Conservation (phyloP, 1,140 invertebrate species). For the Thaumetopoea pityocampa region DNA sequence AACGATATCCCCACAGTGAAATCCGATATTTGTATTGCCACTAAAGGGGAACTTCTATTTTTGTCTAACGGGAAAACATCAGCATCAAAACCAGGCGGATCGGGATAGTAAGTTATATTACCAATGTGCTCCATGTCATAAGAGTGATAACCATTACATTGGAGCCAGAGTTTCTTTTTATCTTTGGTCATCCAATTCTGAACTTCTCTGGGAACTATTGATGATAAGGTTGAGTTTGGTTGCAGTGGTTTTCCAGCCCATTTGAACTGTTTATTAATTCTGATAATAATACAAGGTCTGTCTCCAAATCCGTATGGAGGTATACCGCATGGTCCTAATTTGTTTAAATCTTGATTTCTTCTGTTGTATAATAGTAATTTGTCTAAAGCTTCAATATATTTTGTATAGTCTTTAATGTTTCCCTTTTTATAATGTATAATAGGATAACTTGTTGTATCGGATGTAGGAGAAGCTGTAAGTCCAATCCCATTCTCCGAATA, state of each 20-base stretch:
- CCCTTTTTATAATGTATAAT: conserved; percentile 48
- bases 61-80: conserved; percentile 36
- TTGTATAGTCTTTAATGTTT: conserved; percentile 35
- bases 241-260: conserved; percentile 44
- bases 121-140: conserved; percentile 60
- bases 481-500: conserved; percentile 46
- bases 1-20: conserved; percentile 54
- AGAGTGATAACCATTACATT: conserved; percentile 44
- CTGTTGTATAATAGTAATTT: conserved; percentile 29
- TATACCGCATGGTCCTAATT: conserved; percentile 47
- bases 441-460: conserved; percentile 34
- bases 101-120: conserved; percentile 45
- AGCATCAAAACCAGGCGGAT: conserved; percentile 58
- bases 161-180: conserved; percentile 44
- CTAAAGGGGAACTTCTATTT: conserved; percentile 30
- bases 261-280: conserved; percentile 47
- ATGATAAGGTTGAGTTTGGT: conserved; percentile 19
- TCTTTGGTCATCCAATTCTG: conserved; percentile 37
- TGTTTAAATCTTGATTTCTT: conserved; percentile 25
- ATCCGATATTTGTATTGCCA: conserved; percentile 50
- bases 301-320: conserved; percentile 56
- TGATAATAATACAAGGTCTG: conserved; percentile 53
- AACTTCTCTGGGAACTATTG: conserved; percentile 34
- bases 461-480: conserved; percentile 45
- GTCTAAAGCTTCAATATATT: conserved; percentile 45